Percentiles rank a stretch among this genome's conserved stretches.
phyloP scores from a whole-genome alignment of 2,113 vertebrate species.

The Butorides virescens region DNA sequence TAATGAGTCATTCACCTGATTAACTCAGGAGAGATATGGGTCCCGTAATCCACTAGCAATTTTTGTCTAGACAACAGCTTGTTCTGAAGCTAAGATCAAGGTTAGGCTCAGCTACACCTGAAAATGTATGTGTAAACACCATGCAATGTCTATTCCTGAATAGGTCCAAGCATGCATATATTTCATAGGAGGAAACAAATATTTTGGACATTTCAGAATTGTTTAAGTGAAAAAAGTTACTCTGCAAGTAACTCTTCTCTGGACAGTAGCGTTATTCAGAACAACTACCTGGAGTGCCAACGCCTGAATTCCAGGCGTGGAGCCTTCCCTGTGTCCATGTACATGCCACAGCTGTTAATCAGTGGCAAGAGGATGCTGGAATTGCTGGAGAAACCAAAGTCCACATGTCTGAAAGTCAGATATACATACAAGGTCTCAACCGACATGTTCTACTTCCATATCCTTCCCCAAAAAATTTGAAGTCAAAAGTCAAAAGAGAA shows the following conservation, averaged over 20 bases:
- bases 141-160: not conserved
- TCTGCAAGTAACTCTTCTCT: not conserved
- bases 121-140: not conserved
- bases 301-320: not conserved
- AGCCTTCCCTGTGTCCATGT: not conserved
- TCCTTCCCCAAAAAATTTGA: not conserved
- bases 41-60: not conserved
- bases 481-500: not conserved
- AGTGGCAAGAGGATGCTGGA: not conserved
- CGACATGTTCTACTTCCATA: not conserved
- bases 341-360: not conserved
- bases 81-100: conserved; percentile 7
- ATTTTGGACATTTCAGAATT: not conserved
- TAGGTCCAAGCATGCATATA: not conserved
- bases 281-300: not conserved
- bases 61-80: not conserved
- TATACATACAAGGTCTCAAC: accelerated
- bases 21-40: not conserved
- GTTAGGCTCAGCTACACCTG: not conserved
- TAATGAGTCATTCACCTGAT: conserved; percentile 25
- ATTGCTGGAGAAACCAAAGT: not conserved
- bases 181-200: not conserved
- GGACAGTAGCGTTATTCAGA: not conserved
- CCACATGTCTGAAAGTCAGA: not conserved
- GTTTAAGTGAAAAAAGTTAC: not conserved